These are phyloP conservation scores for Gryllus bimaculatus DNA, from an alignment of 1,140 invertebrate species.

Conservation along the genomic window DNA sequence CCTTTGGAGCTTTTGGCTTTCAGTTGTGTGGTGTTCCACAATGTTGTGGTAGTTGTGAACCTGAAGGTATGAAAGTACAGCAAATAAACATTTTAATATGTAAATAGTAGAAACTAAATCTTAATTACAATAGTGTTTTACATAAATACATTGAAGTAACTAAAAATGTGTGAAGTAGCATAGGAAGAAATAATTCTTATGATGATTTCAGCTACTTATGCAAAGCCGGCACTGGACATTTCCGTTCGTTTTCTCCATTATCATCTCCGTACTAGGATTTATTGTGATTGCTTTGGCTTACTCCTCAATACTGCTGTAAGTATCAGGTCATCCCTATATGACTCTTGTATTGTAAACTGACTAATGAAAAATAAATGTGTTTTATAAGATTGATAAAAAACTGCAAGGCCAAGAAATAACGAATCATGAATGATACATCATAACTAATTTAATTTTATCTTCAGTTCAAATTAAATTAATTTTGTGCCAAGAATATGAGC, in stretches of 20 bases:
- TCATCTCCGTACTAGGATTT: conserved; percentile 50
- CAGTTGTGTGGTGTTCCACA: conserved; percentile 39
- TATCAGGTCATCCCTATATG: conserved; percentile 21
- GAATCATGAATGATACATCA: background rate
- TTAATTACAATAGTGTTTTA: background rate
- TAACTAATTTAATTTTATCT: background rate
- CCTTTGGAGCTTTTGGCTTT: conserved; percentile 36
- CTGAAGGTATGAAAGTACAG: conserved; percentile 36
- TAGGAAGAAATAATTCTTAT: background rate
- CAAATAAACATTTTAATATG: background rate
- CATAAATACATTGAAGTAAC: background rate
- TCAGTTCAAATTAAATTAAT: background rate
- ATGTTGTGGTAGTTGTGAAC: conserved; percentile 40
- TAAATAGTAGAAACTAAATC: background rate
- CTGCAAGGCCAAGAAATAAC: background rate
- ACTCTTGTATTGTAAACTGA: background rate
- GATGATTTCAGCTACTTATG: conserved; percentile 41
- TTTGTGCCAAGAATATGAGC: background rate
- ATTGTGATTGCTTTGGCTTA: conserved; percentile 46
- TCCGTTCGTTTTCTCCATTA: conserved; percentile 40
- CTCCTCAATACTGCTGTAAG: conserved; percentile 47
- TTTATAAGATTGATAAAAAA: background rate
- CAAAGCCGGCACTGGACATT: conserved; percentile 53
- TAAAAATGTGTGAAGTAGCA: background rate
- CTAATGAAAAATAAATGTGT: background rate